Conservation (phyloP, 1,140 invertebrate species). For the Caenorhabditis remanei region DNA sequence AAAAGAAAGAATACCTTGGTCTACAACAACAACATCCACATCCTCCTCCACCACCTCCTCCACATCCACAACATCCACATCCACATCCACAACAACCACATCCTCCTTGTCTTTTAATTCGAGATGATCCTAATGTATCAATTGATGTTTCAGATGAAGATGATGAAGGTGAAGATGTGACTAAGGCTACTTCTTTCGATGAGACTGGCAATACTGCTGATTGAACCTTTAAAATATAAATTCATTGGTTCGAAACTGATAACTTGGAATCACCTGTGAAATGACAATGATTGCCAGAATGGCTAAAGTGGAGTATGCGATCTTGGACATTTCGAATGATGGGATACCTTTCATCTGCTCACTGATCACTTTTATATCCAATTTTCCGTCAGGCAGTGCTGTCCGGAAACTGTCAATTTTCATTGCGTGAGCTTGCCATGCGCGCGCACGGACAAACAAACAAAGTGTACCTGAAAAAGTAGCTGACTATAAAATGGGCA, state of each 20-base stretch:
- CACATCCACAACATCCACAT: slow-evolving; percentile 48
- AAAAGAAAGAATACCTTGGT: background rate
- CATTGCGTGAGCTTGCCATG: background rate
- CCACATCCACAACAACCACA: slow-evolving; percentile 55
- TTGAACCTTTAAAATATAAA: background rate
- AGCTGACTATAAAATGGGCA: slow-evolving; percentile 36
- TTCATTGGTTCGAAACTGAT: background rate
- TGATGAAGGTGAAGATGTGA: background rate
- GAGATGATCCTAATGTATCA: slow-evolving; percentile 41
- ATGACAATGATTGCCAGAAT: slow-evolving; percentile 35
- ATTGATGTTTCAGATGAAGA: slow-evolving; percentile 48
- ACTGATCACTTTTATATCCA: slow-evolving; percentile 32
- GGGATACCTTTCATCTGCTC: background rate
- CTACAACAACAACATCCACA: slow-evolving; percentile 60
- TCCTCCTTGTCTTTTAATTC: slow-evolving; percentile 61
- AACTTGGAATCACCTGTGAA: slow-evolving; percentile 20
- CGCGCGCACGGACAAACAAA: slow-evolving; percentile 43
- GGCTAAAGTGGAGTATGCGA: slow-evolving; percentile 30
- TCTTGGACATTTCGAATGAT: slow-evolving; percentile 32
- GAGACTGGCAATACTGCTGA: slow-evolving; percentile 23
- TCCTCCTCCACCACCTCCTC: slow-evolving; percentile 16
- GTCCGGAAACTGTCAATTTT: slow-evolving; percentile 48
- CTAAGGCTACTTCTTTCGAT: slow-evolving; percentile 25
- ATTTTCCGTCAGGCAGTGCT: slow-evolving; percentile 39
- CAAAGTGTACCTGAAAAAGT: slow-evolving; percentile 48